phyloP scores from a whole-genome alignment of 2,797 vertebrate species.

The Dipus sagitta region DNA sequence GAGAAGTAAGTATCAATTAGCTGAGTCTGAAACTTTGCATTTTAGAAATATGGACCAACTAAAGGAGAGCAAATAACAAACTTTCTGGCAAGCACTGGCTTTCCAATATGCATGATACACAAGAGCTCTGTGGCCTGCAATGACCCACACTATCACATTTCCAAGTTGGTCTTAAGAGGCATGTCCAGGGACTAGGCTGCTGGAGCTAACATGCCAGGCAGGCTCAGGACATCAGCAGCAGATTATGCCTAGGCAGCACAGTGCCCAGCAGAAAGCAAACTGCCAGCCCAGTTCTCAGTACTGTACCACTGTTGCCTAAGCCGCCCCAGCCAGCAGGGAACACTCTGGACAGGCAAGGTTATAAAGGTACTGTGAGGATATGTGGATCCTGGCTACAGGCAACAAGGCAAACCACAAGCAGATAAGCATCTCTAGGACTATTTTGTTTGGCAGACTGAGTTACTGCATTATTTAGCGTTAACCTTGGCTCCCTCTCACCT shows the following conservation, averaged over 20 bases:
- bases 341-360: fast-evolving
- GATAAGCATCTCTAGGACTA: not conserved
- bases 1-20: conserved; percentile 68
- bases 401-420: not conserved
- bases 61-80: not conserved
- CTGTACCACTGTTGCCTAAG: not conserved
- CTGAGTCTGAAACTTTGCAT: conserved; percentile 42
- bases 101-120: not conserved
- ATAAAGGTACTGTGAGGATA: not conserved
- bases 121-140: not conserved
- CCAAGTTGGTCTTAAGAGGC: not conserved
- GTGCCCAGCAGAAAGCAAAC: not conserved
- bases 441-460: conserved; percentile 21
- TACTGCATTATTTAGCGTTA: conserved; percentile 35
- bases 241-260: not conserved
- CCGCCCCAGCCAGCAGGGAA: not conserved
- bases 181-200: not conserved
- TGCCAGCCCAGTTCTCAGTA: not conserved
- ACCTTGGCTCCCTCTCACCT: not conserved
- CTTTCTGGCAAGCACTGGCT: not conserved
- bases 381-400: not conserved
- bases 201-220: not conserved
- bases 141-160: not conserved
- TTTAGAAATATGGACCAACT: not conserved
- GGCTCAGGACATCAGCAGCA: not conserved